Evolutionary conservation across 2,888 invertebrate species (phyloP).

Genomic region (Rotaria macrura): DNA sequence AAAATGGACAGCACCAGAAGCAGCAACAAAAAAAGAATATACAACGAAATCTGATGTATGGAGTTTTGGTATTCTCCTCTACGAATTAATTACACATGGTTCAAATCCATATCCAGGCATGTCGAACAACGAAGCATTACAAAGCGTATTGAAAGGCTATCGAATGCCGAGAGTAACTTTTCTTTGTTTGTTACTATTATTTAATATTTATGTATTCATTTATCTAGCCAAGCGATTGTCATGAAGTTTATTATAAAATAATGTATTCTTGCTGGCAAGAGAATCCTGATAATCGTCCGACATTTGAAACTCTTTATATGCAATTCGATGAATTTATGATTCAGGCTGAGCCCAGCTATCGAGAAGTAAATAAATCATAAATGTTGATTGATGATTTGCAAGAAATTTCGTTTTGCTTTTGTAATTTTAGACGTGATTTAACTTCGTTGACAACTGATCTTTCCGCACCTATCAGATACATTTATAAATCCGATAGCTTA

Average conservation of each 20-base stretch:
- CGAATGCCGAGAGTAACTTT: slow-evolving; percentile 25
- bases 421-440: slow-evolving; percentile 49
- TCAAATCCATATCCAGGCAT: slow-evolving; percentile 34
- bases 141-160: slow-evolving; percentile 25
- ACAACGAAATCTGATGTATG: slow-evolving; percentile 34
- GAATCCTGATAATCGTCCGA: slow-evolving; percentile 31
- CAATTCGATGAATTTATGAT: slow-evolving; percentile 33
- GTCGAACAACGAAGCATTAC: slow-evolving; percentile 30
- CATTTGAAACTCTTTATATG: slow-evolving; percentile 32
- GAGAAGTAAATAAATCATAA: background rate
- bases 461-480: background rate
- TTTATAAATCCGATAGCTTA: background rate
- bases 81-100: slow-evolving; percentile 33
- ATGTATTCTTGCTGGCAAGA: slow-evolving; percentile 33
- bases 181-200: background rate
- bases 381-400: background rate
- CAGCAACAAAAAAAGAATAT: slow-evolving; percentile 28
- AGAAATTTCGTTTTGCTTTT: background rate
- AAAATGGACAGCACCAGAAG: slow-evolving; percentile 34
- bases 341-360: slow-evolving; percentile 31
- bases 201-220: no score
- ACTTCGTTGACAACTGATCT: background rate
- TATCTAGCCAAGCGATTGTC: slow-evolving; percentile 23
- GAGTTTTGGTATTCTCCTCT: slow-evolving; percentile 33
- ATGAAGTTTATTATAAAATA: slow-evolving; percentile 28